Evolutionary conservation across 2,888 invertebrate genomes (phyloP), one percentile per base, ranked within the genome.

Genomic region (Cheilosia urbana): DNA sequence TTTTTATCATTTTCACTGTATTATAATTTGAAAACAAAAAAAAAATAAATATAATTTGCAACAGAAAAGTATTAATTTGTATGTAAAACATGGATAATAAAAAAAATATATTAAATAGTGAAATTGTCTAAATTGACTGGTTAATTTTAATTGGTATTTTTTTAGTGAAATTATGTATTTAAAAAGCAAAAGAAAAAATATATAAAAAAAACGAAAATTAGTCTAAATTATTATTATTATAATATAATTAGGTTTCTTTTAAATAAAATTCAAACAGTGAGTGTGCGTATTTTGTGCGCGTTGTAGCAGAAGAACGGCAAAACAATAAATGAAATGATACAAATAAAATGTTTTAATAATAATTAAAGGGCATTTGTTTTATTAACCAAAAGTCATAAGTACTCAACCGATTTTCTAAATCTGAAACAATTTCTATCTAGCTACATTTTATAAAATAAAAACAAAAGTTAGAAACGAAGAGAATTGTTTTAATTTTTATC

Each of bases 271-370:
- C 65, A 53, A 30, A 57, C 66, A 75, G 85, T 72, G 85, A 85
- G 85, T 81, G 85, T 66, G 53, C 85, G 85, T 81, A 85, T 85
- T 85, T 85, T 85, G 62, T 85, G 76, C 66, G 51, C 68, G 51
- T 63, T 68, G 72, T 77, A 81, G 68, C 63, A 55, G 81, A 76
- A 72, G 72, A 55, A 63, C 15, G 73, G 65, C 68, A 66, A 63
- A 76, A 81, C 68, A 66, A 63, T 80, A 81, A 81, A 60, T 85
- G 76, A 85, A 76, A 85, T 85, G 80, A 80, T 68, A 85, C 71
- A 80, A 81, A 85, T 85, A 85, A 85, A 85, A 85, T 84, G 84
- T 71, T 80, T 79, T 65, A 84, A 80, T 80, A 84, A 75, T 69
- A 78, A 51, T 45, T 37, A 53, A 49, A 51, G 47, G 17, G 0